These are phyloP conservation scores for Dilophus febrilis DNA, from an alignment of 2,888 invertebrate genomes.

Conservation along the genomic window DNA sequence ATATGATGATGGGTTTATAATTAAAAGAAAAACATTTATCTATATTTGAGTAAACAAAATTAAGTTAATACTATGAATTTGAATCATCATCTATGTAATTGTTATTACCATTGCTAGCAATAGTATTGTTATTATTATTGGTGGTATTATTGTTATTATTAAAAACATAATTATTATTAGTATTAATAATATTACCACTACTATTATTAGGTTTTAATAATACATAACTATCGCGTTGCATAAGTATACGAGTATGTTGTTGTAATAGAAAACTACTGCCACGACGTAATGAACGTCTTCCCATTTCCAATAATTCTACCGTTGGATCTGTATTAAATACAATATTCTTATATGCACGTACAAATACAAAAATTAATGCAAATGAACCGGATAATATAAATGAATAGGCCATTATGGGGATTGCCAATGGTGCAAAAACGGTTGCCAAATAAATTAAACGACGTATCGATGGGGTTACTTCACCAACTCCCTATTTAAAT, in stretches of 20 bases:
- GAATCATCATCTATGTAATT: too few species aligned
- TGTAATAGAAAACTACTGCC: slow-evolving; percentile 32
- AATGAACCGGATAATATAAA: slow-evolving; percentile 51
- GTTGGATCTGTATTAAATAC: slow-evolving; percentile 48
- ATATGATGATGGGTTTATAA: too few species aligned
- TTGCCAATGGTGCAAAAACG: slow-evolving; percentile 53
- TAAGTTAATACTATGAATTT: too few species aligned
- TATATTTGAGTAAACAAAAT: too few species aligned
- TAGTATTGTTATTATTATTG: too few species aligned
- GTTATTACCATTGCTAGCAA: too few species aligned
- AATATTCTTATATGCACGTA: slow-evolving; percentile 57
- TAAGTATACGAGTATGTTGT: slow-evolving; percentile 24
- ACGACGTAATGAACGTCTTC: slow-evolving; percentile 50
- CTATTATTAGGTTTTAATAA: slow-evolving; percentile 20
- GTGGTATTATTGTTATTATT: too few species aligned
- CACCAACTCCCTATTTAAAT: slow-evolving; percentile 48
- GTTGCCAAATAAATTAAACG: slow-evolving; percentile 68
- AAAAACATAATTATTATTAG: not conserved
- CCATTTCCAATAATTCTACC: slow-evolving; percentile 59
- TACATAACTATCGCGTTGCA: slow-evolving; percentile 24
- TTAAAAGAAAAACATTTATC: too few species aligned
- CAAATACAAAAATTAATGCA: slow-evolving; percentile 45
- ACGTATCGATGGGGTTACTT: slow-evolving; percentile 60
- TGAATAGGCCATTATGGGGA: slow-evolving; percentile 53
- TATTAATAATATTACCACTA: slow-evolving; percentile 2